Evolutionary conservation across 2,797 vertebrate species (phyloP).

Genomic region (Acipenser oxyrinchus): DNA sequence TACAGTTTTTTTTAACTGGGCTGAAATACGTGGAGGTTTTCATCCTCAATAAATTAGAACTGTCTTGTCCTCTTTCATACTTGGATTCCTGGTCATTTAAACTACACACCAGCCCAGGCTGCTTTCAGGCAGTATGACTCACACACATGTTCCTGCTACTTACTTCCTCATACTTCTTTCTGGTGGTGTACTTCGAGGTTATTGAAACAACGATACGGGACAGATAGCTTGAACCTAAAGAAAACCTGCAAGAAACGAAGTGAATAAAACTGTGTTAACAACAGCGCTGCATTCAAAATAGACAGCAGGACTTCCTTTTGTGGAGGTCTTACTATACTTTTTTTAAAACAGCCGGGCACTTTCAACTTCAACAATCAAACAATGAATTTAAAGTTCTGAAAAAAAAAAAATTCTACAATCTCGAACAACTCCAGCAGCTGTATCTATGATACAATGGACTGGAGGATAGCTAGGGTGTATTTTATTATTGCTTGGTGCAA

Average conservation of each 20-base stretch:
- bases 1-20: no score
- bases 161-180: constrained; percentile 21
- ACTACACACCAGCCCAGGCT: not conserved
- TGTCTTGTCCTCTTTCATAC: no score
- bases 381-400: no score
- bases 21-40: no score
- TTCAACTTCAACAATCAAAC: not conserved
- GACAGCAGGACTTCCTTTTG: not conserved
- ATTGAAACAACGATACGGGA: constrained; percentile 13
- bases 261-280: not conserved
- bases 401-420: not conserved
- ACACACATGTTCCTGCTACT: not conserved
- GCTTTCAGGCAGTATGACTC: not conserved
- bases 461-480: not conserved
- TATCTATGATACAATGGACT: not conserved
- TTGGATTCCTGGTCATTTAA: not conserved
- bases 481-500: not conserved
- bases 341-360: no score
- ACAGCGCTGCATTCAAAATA: not conserved
- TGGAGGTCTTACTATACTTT: no score
- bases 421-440: not conserved
- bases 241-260: constrained; percentile 16
- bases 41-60: no score
- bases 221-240: constrained; percentile 20
- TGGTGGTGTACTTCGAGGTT: constrained; percentile 16